Evolutionary conservation across 2,888 invertebrate species (phyloP).

Genomic region (Athalia cordata): DNA sequence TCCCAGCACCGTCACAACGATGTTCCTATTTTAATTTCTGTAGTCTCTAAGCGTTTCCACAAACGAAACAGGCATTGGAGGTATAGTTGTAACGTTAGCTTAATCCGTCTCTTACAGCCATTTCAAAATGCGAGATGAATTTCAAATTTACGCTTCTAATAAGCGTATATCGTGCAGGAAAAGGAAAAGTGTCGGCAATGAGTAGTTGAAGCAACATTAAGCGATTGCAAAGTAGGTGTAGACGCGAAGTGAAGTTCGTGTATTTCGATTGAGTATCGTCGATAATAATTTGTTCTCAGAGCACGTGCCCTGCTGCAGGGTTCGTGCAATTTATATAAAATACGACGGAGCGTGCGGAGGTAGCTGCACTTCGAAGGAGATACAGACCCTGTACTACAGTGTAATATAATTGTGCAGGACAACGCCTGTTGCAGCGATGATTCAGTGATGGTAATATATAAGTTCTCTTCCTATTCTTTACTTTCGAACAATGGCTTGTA

Average conservation of each 20-base stretch:
- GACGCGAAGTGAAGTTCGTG: neutral
- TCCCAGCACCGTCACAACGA: neutral
- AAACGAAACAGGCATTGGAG: too few species aligned
- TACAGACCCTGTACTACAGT: too few species aligned
- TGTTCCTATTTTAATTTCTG: neutral
- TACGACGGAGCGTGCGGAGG: constrained; percentile 6
- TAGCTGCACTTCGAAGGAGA: neutral
- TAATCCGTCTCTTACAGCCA: too few species aligned
- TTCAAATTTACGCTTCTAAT: too few species aligned
- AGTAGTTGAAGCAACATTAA: too few species aligned
- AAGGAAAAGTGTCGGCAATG: too few species aligned
- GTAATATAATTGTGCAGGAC: neutral
- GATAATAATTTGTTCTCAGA: constrained; percentile 22
- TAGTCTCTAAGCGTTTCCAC: too few species aligned
- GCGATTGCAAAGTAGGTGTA: too few species aligned
- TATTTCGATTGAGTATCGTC: constrained; percentile 10
- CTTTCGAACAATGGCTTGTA: constrained; percentile 32
- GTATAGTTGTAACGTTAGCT: too few species aligned
- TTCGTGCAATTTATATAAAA: constrained; percentile 38
- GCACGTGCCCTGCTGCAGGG: constrained; percentile 21
- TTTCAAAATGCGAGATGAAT: too few species aligned
- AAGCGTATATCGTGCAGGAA: too few species aligned
- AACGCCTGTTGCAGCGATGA: constrained; percentile 33
- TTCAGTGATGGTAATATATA: constrained; percentile 1
- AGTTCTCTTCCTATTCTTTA: neutral